Evolutionary conservation across 2,888 invertebrate species (phyloP).

Genomic region (Agrenia bidenticulata): DNA sequence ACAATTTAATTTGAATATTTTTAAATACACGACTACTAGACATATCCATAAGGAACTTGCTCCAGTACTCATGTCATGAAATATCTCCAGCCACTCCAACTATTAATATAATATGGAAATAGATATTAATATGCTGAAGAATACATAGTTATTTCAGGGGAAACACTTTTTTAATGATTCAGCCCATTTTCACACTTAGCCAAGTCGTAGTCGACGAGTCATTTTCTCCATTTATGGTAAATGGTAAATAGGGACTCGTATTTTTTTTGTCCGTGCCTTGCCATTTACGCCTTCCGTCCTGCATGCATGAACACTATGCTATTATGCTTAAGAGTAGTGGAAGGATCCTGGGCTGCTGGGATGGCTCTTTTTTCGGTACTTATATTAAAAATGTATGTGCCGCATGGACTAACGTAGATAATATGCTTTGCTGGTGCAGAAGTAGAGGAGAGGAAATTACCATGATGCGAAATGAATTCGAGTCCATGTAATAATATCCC

Average conservation of each 20-base stretch:
- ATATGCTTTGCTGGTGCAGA: not conserved
- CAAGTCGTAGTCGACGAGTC: not conserved
- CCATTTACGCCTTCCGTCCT: not conserved
- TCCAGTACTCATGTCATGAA: not conserved
- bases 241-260: no score
- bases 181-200: slow-evolving; percentile 3
- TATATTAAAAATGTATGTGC: no score
- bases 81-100: not conserved
- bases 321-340: no score
- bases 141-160: slow-evolving; percentile 2
- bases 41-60: no score
- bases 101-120: not conserved
- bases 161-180: slow-evolving; percentile 7
- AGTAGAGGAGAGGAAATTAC: slow-evolving; percentile 5
- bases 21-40: no score
- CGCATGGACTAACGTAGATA: slow-evolving; percentile 9
- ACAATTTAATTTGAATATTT: no score
- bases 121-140: not conserved
- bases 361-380: no score
- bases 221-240: not conserved
- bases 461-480: slow-evolving; percentile 6
- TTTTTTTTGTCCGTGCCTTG: not conserved
- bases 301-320: not conserved
- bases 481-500: slow-evolving; percentile 16
- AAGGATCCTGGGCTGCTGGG: no score